A percentile compares a stretch with the other conserved stretches of the same genome.
Conservation (phyloP, 2,113 vertebrate species). For the Tupaia chinensis region DNA sequence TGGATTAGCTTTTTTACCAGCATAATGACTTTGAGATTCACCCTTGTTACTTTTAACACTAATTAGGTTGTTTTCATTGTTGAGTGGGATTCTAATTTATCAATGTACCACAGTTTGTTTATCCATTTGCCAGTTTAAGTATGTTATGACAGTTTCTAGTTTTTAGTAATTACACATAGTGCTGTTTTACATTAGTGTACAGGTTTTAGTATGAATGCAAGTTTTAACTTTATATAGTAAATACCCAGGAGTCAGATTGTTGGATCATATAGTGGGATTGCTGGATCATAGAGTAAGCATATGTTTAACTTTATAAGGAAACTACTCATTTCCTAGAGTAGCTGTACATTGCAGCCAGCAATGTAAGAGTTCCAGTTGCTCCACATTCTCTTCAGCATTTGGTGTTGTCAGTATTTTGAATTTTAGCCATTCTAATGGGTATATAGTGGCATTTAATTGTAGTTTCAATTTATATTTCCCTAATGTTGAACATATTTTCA, state of each 20-base stretch:
- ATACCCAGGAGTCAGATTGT: background rate
- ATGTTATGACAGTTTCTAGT: background rate
- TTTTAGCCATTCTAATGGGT: constrained; percentile 35
- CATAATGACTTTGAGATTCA: constrained; percentile 21
- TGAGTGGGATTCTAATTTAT: background rate
- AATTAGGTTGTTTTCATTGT: constrained; percentile 35
- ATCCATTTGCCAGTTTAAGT: background rate
- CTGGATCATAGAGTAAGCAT: background rate
- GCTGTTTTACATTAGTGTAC: background rate
- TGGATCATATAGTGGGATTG: background rate
- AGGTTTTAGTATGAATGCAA: constrained; percentile 19
- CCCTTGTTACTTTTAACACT: background rate
- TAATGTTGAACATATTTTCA: constrained; percentile 21
- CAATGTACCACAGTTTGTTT: background rate
- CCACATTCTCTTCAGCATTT: constrained; percentile 16
- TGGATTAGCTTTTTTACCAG: constrained; percentile 34
- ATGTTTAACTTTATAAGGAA: constrained; percentile 49
- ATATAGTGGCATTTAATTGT: background rate
- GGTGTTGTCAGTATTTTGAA: constrained; percentile 14
- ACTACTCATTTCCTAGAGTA: background rate
- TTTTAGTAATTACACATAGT: constrained; percentile 21
- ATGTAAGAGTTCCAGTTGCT: constrained; percentile 19
- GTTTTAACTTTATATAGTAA: constrained; percentile 23
- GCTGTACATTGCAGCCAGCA: background rate
- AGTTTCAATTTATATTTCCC: constrained; percentile 34